Conservation (phyloP, 2,113 vertebrate genomes). For the Romanogobio albipinnatus region DNA sequence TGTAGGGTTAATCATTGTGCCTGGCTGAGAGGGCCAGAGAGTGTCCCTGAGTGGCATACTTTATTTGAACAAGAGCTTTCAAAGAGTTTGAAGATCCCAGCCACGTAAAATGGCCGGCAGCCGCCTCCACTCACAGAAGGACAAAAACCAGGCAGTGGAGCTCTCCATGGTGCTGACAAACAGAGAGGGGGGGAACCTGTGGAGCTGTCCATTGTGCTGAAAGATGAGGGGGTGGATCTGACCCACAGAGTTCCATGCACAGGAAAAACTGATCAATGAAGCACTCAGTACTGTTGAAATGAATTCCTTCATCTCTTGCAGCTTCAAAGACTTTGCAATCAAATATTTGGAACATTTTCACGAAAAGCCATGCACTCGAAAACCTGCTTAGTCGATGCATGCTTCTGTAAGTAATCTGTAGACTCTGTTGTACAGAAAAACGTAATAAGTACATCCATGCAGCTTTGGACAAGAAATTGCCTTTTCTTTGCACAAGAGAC, state of each 20-base stretch:
- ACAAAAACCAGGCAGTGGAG: conserved; percentile 48
- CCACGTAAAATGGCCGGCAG: conserved; percentile 64
- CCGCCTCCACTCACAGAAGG: conserved; percentile 31
- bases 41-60: conserved; percentile 68
- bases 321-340: conserved; percentile 28
- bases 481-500: not conserved
- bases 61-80: conserved; percentile 65
- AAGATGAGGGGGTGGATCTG: conserved; percentile 39
- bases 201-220: conserved; percentile 20
- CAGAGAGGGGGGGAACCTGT: conserved; percentile 19
- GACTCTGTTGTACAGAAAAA: not conserved
- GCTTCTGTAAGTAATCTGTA: not conserved
- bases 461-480: not conserved
- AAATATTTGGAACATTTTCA: not conserved
- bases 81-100: conserved; percentile 52
- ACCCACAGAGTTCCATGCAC: conserved; percentile 8
- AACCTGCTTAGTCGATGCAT: not conserved
- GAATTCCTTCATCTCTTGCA: not conserved
- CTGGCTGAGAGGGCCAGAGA: conserved; percentile 69
- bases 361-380: not conserved
- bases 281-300: conserved; percentile 23
- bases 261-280: conserved; percentile 38
- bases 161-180: conserved; percentile 54
- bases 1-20: conserved; percentile 74
- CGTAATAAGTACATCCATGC: not conserved